phyloP scores from a whole-genome alignment of 1,140 invertebrate genomes.

The Halesus radiatus region DNA sequence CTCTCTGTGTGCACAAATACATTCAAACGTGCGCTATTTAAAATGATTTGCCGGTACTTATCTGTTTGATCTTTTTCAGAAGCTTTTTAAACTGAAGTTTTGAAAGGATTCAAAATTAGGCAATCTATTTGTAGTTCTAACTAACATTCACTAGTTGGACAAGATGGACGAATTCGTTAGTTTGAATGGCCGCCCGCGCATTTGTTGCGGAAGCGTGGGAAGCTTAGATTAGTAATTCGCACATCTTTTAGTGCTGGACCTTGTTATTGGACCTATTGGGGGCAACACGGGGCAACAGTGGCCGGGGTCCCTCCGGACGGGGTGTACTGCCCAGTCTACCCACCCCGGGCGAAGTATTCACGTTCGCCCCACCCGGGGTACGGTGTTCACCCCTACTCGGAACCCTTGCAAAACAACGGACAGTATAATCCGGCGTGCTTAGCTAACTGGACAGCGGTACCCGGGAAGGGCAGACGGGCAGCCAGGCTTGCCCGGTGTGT shows the following conservation, averaged over 20 bases:
- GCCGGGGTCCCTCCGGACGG: not conserved
- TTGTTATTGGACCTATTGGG: constrained; percentile 10
- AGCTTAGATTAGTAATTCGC: not conserved
- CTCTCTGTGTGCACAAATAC: too few relatives aligned
- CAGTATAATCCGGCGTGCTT: constrained; percentile 53
- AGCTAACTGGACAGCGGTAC: constrained; percentile 42
- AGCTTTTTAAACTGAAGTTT: too few relatives aligned
- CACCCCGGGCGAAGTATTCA: too few relatives aligned
- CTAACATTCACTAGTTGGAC: too few relatives aligned
- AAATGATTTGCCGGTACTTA: too few relatives aligned
- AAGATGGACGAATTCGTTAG: too few relatives aligned
- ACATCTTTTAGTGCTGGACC: not conserved
- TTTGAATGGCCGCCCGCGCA: too few relatives aligned
- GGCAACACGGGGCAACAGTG: not conserved
- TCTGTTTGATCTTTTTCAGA: too few relatives aligned
- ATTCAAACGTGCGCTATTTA: too few relatives aligned
- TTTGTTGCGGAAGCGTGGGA: too few relatives aligned
- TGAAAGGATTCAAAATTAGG: too few relatives aligned
- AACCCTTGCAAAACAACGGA: constrained; percentile 54
- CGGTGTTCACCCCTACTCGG: not conserved
- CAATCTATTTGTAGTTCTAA: too few relatives aligned
- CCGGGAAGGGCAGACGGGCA: not conserved
- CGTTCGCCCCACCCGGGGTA: not conserved
- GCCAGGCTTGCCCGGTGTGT: not conserved
- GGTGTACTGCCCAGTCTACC: not conserved